Conservation (phyloP, 1,140 invertebrate species). For the Penaeus japonicus region DNA sequence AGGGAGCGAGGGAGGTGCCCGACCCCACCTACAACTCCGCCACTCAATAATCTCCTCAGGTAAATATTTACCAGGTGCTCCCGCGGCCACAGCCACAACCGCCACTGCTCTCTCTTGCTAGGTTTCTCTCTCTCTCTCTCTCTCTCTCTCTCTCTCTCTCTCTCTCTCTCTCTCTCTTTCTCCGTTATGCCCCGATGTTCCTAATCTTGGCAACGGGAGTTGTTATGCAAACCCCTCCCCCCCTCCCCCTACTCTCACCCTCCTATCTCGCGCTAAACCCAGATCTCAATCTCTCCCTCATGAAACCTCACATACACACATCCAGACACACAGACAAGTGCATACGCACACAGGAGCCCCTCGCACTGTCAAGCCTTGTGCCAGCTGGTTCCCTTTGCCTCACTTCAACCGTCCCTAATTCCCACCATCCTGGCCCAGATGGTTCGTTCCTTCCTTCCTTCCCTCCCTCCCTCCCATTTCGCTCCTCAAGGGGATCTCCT, state of each 20-base stretch:
- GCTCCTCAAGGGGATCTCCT: not conserved
- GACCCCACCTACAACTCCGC: not conserved
- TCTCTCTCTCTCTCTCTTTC: not conserved
- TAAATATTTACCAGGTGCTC: constrained; percentile 26
- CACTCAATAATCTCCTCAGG: constrained; percentile 25
- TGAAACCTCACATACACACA: not conserved
- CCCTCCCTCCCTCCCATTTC: no score
- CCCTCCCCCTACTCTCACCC: not conserved
- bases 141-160: not conserved
- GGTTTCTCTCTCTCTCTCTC: not conserved
- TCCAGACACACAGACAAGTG: not conserved
- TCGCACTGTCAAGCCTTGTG: no score
- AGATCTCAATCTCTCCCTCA: not conserved
- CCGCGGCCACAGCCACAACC: not conserved
- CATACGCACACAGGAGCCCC: not conserved
- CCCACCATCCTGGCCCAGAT: no score
- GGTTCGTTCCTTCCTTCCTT: no score
- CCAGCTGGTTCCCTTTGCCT: not conserved
- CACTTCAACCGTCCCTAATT: no score
- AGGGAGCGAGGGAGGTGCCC: not conserved
- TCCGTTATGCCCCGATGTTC: no score
- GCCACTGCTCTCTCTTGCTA: not conserved
- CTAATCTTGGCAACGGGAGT: no score
- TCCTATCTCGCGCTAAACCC: not conserved
- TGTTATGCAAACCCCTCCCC: not conserved